Base-by-base conservation (phyloP, 1,140 invertebrate species). In the Coptotermes formosanus region DNA sequence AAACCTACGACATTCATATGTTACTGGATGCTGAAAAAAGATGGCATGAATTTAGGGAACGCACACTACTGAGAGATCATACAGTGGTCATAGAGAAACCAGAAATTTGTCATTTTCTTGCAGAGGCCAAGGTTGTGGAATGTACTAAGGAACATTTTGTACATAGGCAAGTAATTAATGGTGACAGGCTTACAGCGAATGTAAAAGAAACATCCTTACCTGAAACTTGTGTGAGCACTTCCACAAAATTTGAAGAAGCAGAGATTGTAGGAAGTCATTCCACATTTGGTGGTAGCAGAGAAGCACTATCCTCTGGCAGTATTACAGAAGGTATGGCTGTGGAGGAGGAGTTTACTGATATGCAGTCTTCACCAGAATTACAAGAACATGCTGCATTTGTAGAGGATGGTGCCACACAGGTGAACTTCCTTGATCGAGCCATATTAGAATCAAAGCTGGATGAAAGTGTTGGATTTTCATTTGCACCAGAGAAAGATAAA, bases 21-120 rank as follows among this genome's bases (percentile, higher is more conserved):
- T n/a, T 88, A 55, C 44, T 44, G 64, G 85, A 87, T 48, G 75
- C 85, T 82, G 87, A 88, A 86, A 84, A 82, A 85, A 84, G 82
- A n/a, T 88, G 85, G 82, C 43, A 83, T 44, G 82, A 83, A 83
- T 19, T 44, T 9, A 43, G 11, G 38, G 23, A 43, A 43, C 16
- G 14, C 0, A 25, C 9, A 11, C 21, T 25, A 11, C 25, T 83
- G 32, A 9, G n/a, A 44, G 32, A 32, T n/a, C 43, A 83, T 0
- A 8, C n/a, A 30, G 4, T 8, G 16, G 14, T 75, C 8, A 2
- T 25, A n/a, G 64, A 75, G 14, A 75, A 75, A 75, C 25, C n/a
- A 75, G 25, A 75, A 75, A 75, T 1, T n/a, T 7, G n/a, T 12
- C 2, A 30, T 75, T 75, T 16, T 8, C 64, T 2, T 75, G n/a